Base-by-base conservation (phyloP, 2,888 invertebrate genomes). In the Auanema freiburgensis region DNA sequence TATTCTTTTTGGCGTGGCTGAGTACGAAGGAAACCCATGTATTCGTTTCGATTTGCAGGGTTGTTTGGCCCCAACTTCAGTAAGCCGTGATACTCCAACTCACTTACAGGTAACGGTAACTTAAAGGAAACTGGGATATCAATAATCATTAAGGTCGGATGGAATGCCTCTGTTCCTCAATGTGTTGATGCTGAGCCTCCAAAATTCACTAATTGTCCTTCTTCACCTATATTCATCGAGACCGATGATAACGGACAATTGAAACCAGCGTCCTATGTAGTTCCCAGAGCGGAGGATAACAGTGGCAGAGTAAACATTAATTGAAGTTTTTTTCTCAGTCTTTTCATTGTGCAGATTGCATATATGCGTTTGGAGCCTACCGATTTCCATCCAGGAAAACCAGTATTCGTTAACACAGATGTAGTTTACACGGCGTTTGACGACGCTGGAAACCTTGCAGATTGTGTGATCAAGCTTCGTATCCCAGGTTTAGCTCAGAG, bases 11-110 rank as follows among this genome's bases (percentile, higher is more conserved):
- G 93, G 94, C 60, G 93, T 96, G 77, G 93, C 95, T 0, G 93
- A 93, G 83, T 95, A 94, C 83, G 93, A 94, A 90, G 93, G 93
- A 77, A 94, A 94, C 80, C 93, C 94, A 58, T 96, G 95, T 84
- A 87, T 96, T 79, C 93, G 93, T 84, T 95, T 96, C 82, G 95
- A 95, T 85, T 85, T 96, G 54, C 92, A 94, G 90, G 95, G 95
- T 42, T 96, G 95, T 84, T 92, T 94, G 82, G 86, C 84, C 14
- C 83, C 83, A 1, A 58, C 77, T 0, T 71, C 77, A 12, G 56
- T 74, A 0, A 63, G 72, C n/a, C 77, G 79, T 57, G 83, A 83
- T 56, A 63, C 78, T 42, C 80, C 82, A 11, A 67, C 71, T 2
- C 79, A 82, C 67, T 71, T 82, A 11, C 75, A 77, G 61, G 72